These are phyloP conservation scores for Ceratotherium simum DNA, from an alignment of 2,113 vertebrate species.

Conservation along the genomic window DNA sequence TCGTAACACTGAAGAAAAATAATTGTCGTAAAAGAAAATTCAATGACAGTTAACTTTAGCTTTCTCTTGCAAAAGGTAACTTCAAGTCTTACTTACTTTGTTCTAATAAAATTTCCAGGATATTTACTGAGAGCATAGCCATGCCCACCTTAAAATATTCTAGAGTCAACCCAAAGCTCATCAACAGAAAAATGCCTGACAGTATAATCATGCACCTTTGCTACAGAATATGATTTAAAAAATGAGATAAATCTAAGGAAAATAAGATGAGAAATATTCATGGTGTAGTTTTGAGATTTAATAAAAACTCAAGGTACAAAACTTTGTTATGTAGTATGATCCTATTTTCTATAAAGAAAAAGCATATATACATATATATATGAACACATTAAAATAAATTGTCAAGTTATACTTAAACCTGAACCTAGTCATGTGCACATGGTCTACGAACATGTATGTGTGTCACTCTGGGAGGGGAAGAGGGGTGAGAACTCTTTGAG, in stretches of 20 bases:
- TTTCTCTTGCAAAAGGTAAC: not conserved
- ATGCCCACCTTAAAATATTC: not conserved
- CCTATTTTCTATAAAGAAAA: not conserved
- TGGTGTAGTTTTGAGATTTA: not conserved
- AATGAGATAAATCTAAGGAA: not conserved
- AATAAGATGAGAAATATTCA: not conserved
- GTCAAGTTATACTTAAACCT: not conserved
- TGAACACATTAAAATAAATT: not conserved
- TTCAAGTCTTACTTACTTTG: not conserved
- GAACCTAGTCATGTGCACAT: not conserved
- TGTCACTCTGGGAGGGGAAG: not conserved
- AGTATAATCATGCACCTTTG: not conserved
- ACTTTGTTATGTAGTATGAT: not conserved
- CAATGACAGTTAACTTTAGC: not conserved
- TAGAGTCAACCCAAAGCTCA: not conserved
- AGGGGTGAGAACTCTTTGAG: not conserved
- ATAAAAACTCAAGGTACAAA: not conserved
- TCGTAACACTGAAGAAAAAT: slow-evolving; percentile 91
- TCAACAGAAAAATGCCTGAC: not conserved
- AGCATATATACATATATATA: not conserved
- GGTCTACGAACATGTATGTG: not conserved
- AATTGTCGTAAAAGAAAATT: slow-evolving; percentile 1
- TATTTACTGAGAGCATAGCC: not conserved
- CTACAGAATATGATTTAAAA: not conserved
- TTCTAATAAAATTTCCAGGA: not conserved